phyloP scores from a whole-genome alignment of 1,140 invertebrate genomes.

The Orchesella cincta region DNA sequence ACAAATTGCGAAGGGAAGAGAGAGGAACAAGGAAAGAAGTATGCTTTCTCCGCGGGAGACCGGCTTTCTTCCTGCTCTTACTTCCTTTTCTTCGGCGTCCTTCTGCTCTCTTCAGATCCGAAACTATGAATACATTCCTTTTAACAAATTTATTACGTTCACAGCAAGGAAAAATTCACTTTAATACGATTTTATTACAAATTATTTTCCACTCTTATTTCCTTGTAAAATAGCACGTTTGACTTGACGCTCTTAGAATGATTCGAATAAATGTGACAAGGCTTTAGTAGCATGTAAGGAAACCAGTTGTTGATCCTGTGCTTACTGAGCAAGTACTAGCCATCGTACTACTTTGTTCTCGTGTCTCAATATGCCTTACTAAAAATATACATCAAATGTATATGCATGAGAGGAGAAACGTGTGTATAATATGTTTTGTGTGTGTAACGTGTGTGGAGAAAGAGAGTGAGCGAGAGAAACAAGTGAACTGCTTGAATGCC shows the following conservation, averaged over 20 bases:
- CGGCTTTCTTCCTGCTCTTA: not conserved
- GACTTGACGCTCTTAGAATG: not conserved
- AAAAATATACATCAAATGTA: not conserved
- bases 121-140: no score
- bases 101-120: not conserved
- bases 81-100: not conserved
- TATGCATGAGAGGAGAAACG: not conserved
- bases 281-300: not conserved
- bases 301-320: not conserved
- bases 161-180: not conserved
- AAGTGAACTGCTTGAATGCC: conserved; percentile 27
- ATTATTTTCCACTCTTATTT: not conserved
- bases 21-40: not conserved
- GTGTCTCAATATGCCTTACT: no score
- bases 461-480: not conserved
- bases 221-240: not conserved
- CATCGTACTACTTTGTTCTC: no score
- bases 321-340: not conserved
- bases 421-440: not conserved
- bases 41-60: conserved; percentile 20
- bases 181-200: not conserved
- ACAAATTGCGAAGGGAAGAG: not conserved
- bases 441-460: not conserved
- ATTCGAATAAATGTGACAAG: not conserved
- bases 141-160: not conserved